These are phyloP conservation scores for Hermetia illucens DNA, from an alignment of 1,140 invertebrate genomes.

Conservation along the genomic window DNA sequence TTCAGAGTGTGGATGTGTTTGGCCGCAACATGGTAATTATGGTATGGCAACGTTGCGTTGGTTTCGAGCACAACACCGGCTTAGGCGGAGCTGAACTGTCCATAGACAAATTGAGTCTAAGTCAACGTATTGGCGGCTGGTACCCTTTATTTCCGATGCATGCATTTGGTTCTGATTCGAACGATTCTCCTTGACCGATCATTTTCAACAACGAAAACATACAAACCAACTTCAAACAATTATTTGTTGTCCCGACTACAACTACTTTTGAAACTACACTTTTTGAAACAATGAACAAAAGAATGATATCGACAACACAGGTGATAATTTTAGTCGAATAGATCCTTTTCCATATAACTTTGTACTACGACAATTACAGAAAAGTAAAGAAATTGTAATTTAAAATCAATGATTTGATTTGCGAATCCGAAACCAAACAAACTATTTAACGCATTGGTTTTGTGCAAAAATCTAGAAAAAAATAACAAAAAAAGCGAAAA, in stretches of 20 bases:
- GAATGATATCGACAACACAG: neutral
- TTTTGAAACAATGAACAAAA: no score
- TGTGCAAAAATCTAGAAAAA: no score
- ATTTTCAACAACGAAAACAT: neutral
- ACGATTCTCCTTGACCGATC: slow-evolving; percentile 53
- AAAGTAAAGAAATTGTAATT: no score
- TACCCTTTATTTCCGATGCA: slow-evolving; percentile 78
- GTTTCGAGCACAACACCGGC: slow-evolving; percentile 75
- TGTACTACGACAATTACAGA: no score
- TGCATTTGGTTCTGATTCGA: slow-evolving; percentile 46
- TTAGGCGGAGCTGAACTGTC: slow-evolving; percentile 74
- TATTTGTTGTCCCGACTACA: neutral
- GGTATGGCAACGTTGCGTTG: slow-evolving; percentile 76
- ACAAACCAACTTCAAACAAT: no score
- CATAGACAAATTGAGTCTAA: slow-evolving; percentile 61
- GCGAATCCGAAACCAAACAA: no score
- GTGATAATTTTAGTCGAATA: slow-evolving; percentile 1
- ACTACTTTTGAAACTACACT: no score
- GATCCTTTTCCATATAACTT: neutral
- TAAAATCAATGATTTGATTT: no score
- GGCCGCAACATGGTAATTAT: slow-evolving; percentile 73
- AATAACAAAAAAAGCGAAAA: no score
- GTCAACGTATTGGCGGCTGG: slow-evolving; percentile 68
- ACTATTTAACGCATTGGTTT: no score
- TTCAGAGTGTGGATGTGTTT: slow-evolving; percentile 62